phyloP scores from a whole-genome alignment of 2,797 vertebrate species.

The Percopsis omiscomaycus region DNA sequence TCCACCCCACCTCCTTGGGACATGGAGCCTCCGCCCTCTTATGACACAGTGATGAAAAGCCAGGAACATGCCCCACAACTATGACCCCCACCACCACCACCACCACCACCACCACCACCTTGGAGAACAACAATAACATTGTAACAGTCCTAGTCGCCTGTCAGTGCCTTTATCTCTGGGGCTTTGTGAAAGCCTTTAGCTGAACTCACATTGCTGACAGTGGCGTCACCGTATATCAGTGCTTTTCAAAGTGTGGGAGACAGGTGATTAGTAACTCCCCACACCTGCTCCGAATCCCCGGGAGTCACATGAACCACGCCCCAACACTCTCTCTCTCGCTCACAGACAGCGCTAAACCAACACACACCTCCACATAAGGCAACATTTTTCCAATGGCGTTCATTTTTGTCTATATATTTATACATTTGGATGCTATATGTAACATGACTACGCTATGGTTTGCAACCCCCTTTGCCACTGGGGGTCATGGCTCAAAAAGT shows the following conservation, averaged over 20 bases:
- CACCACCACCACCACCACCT: background rate
- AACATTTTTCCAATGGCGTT: too few relatives aligned
- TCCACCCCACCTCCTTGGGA: constrained; percentile 75
- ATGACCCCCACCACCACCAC: constrained; percentile 24
- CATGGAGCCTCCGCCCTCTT: constrained; percentile 75
- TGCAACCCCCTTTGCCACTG: background rate
- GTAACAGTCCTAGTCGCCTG: background rate
- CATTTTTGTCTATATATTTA: too few relatives aligned
- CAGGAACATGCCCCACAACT: constrained; percentile 58
- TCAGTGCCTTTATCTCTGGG: constrained; percentile 35
- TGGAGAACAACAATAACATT: background rate
- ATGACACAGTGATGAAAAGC: constrained; percentile 83
- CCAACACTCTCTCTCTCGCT: too few relatives aligned
- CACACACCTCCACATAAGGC: too few relatives aligned
- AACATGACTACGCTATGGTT: background rate
- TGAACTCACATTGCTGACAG: constrained; percentile 12
- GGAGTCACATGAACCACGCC: too few relatives aligned
- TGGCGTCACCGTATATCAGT: constrained; percentile 10
- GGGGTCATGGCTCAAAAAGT: too few relatives aligned
- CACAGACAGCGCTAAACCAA: too few relatives aligned
- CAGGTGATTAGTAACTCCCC: too few relatives aligned
- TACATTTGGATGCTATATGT: too few relatives aligned
- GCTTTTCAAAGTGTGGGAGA: constrained; percentile 23
- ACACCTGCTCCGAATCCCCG: too few relatives aligned
- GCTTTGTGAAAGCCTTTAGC: background rate